phyloP scores from a whole-genome alignment of 2,888 invertebrate species.

The Temnothorax unifasciatus region DNA sequence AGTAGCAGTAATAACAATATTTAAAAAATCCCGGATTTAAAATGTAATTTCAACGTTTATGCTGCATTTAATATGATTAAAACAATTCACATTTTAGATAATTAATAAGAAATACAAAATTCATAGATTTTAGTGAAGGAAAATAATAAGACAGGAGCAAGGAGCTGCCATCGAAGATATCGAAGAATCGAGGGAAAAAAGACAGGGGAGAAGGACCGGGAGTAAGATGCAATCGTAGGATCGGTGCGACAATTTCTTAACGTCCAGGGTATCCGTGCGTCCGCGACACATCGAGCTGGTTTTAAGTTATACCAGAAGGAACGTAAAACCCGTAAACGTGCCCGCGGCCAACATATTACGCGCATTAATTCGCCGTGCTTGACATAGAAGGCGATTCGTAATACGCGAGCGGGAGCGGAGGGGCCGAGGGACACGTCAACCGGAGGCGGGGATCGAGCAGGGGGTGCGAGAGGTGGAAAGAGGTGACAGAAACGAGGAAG shows the following conservation, averaged over 20 bases:
- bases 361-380: conserved; percentile 84
- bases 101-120: background rate
- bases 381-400: conserved; percentile 83
- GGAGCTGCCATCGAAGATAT: too few relatives aligned
- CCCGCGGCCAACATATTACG: conserved; percentile 84
- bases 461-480: conserved; percentile 64
- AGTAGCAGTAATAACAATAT: background rate
- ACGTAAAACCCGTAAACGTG: conserved; percentile 83
- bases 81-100: background rate
- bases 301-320: conserved; percentile 81
- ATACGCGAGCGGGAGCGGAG: conserved; percentile 77
- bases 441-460: conserved; percentile 63
- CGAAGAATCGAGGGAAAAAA: background rate
- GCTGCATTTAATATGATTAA: background rate
- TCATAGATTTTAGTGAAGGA: background rate
- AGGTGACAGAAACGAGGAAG: conserved; percentile 71
- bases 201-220: background rate
- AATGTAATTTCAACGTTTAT: background rate
- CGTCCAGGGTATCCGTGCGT: conserved; percentile 68
- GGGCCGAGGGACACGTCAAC: conserved; percentile 68
- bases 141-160: background rate
- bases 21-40: background rate
- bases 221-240: conserved; percentile 15
- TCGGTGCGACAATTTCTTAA: conserved; percentile 71
- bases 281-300: conserved; percentile 74